Base-by-base conservation (phyloP, 2,888 invertebrate genomes). In the Tipula helvola region DNA sequence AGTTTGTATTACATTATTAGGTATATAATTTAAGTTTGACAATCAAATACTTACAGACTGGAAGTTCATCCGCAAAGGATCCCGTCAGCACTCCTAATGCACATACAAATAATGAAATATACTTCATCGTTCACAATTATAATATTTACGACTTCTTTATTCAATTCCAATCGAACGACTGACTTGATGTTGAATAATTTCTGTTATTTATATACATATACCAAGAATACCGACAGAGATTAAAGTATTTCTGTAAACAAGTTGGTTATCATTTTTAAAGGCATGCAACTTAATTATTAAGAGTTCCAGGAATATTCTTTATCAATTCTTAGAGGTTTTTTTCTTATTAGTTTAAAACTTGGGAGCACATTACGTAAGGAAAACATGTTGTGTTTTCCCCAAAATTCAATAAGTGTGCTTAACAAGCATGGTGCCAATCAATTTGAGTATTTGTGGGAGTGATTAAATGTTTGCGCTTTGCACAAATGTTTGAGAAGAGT, bases 121-220 rank as follows among this genome's bases (percentile, higher is more conserved):
- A 28, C 28, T 71, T 4, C 71, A 71, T 71, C 10, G 10, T 28
- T 52, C 5, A n/a, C 52, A n/a, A 28, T 71, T 16, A 28, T 28
- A 52, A 52, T 12, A 12, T 28, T 28, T 71, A 1, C 18, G 18
- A 10, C 8, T 71, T 71, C 4, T n/a, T 5, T 13, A 71, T 94
- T 88, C 93, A 92, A 0, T 95, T 92, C 90, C 98, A 98, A 89
- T 96, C 95, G 86, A 97, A 93, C 88, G 94, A 7, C 96, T 93
- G 83, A 96, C 94, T 89, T 96, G 95, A 87, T 71, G 10, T 18
- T 71, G 7, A 28, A 28, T 71, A 71, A 18, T 5, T 10, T 28
- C 8, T 71, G 28, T 8, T 28, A 10, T 28, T 71, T 71, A 71
- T 57, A 57, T 71, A 71, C 28, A 28, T 1, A 28, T 28, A 28